These are phyloP conservation scores for Sebastolobus altivelis DNA, from an alignment of 2,797 vertebrate species.

Conservation along the genomic window DNA sequence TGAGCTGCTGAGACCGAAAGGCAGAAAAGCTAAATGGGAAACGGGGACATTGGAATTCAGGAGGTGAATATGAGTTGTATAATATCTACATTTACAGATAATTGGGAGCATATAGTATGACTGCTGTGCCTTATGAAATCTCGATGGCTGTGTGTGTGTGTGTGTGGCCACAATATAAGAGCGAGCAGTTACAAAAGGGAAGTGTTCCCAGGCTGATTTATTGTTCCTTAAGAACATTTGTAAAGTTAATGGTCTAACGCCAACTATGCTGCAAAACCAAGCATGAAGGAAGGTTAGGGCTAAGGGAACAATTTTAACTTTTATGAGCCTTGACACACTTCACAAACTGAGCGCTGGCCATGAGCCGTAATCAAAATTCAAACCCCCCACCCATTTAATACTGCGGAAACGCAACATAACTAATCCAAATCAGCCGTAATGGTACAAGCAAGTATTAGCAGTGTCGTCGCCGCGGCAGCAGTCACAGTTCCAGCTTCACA, in stretches of 20 bases:
- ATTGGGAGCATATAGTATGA: conserved; percentile 76
- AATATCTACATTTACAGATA: conserved; percentile 81
- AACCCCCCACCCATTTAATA: conserved; percentile 48
- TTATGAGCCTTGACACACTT: conserved; percentile 74
- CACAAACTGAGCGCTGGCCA: conserved; percentile 44
- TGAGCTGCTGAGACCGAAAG: conserved; percentile 67
- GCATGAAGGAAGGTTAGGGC: conserved; percentile 71
- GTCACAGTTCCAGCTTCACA: conserved; percentile 23
- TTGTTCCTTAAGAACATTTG: conserved; percentile 70
- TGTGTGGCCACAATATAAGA: conserved; percentile 56
- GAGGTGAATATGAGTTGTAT: conserved; percentile 73
- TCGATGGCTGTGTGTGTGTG: conserved; percentile 44
- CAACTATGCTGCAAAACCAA: conserved; percentile 65
- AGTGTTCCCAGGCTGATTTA: conserved; percentile 62
- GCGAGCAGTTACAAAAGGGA: conserved; percentile 48
- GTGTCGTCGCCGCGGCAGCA: conserved; percentile 16
- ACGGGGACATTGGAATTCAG: conserved; percentile 72
- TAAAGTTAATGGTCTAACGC: conserved; percentile 70
- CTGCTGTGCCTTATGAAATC: conserved; percentile 67
- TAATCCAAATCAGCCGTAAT: conserved; percentile 60
- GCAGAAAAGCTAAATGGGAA: conserved; percentile 71
- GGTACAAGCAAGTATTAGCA: conserved; percentile 38
- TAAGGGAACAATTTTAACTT: conserved; percentile 68
- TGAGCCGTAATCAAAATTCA: conserved; percentile 62
- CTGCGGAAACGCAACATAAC: conserved; percentile 41